Conservation (phyloP, 2,797 vertebrate species). For the Stomatorhinus walkeri region DNA sequence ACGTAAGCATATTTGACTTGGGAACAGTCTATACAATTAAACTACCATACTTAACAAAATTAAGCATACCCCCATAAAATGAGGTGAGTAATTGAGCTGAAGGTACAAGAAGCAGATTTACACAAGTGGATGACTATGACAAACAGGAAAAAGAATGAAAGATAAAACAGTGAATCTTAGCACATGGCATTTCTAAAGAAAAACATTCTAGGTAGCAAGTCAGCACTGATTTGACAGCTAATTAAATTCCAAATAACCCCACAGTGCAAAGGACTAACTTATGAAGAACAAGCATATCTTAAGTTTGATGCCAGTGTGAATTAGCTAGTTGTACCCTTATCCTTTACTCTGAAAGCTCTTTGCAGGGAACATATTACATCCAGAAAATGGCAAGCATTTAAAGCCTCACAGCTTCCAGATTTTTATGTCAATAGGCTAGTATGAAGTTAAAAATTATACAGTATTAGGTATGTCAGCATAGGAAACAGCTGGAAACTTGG, state of each 20-base stretch:
- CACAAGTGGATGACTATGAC: conserved; percentile 9
- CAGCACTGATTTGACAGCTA: not conserved
- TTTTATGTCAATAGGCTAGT: not conserved
- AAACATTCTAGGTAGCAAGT: not conserved
- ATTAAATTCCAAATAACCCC: not conserved
- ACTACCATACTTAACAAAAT: not conserved
- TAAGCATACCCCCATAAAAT: conserved; percentile 10
- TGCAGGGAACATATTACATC: not conserved
- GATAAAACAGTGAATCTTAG: not conserved
- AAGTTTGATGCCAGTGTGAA: not conserved
- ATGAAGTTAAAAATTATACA: not conserved
- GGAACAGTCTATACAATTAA: not conserved
- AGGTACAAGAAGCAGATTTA: not conserved
- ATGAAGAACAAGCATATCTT: not conserved
- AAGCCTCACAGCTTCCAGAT: not conserved
- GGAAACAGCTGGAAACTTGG: not conserved
- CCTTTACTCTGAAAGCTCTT: not conserved
- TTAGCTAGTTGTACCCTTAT: not conserved
- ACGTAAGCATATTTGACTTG: not conserved
- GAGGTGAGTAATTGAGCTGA: not conserved
- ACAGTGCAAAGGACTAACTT: not conserved
- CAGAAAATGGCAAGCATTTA: not conserved
- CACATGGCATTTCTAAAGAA: not conserved
- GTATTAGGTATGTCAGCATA: not conserved
- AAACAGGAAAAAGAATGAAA: not conserved